These are phyloP conservation scores for Papilio glaucus DNA, from an alignment of 1,140 invertebrate genomes.

Conservation along the genomic window DNA sequence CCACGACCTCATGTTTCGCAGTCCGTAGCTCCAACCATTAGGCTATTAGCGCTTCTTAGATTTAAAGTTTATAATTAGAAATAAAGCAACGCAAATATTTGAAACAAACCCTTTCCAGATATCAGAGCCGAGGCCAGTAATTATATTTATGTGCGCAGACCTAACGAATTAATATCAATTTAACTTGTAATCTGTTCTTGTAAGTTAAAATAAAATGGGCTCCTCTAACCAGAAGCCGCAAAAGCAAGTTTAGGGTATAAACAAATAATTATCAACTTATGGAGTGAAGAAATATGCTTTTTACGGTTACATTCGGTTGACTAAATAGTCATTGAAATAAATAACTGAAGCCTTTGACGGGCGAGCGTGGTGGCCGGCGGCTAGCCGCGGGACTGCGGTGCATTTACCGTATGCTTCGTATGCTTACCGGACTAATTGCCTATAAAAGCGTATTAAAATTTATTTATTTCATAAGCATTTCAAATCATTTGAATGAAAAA, in stretches of 20 bases:
- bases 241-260: too few species aligned
- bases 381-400: background rate
- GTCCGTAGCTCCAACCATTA: too few species aligned
- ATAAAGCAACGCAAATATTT: background rate
- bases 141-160: conserved; percentile 7
- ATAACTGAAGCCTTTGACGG: conserved; percentile 1
- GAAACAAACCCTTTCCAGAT: background rate
- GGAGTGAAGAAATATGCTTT: background rate
- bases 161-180: conserved; percentile 5
- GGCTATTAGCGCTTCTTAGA: too few species aligned
- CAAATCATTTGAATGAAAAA: too few species aligned
- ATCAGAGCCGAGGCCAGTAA: background rate
- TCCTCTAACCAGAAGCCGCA: too few species aligned
- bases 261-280: too few species aligned
- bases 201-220: too few species aligned
- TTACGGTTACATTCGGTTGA: background rate
- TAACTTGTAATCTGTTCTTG: too few species aligned
- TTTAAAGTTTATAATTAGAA: too few species aligned
- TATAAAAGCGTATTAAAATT: background rate
- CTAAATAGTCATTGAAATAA: conserved; percentile 4
- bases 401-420: background rate
- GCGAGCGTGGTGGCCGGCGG: background rate
- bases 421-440: background rate
- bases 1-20: too few species aligned
- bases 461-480: background rate